phyloP scores from a whole-genome alignment of 2,113 vertebrate genomes.

The Anoplopoma fimbria region DNA sequence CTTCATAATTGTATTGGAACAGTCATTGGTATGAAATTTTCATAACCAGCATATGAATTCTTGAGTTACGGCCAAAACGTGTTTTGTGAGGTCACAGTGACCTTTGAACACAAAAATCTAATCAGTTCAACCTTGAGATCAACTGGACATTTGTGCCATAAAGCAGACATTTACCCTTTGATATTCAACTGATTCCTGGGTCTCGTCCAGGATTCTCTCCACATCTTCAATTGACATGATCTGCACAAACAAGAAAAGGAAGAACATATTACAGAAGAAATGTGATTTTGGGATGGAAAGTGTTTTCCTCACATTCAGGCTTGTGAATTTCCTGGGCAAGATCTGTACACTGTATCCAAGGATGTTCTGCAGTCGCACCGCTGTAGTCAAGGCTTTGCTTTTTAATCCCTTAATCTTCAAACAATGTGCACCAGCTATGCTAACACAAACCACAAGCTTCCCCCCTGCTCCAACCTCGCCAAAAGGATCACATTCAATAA shows the following conservation, averaged over 20 bases:
- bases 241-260: constrained; percentile 74
- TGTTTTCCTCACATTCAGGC: constrained; percentile 14
- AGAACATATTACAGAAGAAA: constrained; percentile 4
- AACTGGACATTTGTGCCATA: not conserved
- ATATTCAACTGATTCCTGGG: constrained; percentile 93
- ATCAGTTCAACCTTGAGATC: not conserved
- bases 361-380: constrained; percentile 52
- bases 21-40: not conserved
- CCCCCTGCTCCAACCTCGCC: constrained; percentile 16
- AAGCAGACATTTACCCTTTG: constrained; percentile 85
- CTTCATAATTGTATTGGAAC: not conserved
- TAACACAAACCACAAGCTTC: constrained; percentile 49
- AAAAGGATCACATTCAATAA: constrained; percentile 34
- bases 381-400: constrained; percentile 71
- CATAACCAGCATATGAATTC: not conserved
- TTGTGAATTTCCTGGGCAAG: constrained; percentile 25
- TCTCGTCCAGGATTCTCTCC: constrained; percentile 95
- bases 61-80: not conserved
- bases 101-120: too few species aligned
- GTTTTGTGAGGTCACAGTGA: too few species aligned
- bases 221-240: constrained; percentile 95
- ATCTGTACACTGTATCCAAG: constrained; percentile 43
- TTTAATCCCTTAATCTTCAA: constrained; percentile 80
- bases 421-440: constrained; percentile 69
- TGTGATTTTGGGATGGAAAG: constrained; percentile 1